phyloP scores from a whole-genome alignment of 2,888 invertebrate genomes.

The Drosophila demipolita region DNA sequence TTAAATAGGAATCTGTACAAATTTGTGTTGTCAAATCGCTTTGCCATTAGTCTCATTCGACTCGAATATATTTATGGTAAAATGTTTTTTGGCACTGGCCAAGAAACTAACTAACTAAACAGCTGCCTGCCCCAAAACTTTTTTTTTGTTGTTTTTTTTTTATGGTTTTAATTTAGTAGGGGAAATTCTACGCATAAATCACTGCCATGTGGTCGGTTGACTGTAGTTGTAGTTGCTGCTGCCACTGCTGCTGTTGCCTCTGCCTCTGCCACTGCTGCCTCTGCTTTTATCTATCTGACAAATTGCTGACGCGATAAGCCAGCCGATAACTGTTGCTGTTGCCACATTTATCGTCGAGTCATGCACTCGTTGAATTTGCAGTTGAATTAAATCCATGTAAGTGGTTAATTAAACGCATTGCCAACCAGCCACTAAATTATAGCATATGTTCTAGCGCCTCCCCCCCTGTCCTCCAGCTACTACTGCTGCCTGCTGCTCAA shows the following conservation, averaged over 20 bases:
- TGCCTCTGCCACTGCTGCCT: neutral
- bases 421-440: conserved; percentile 61
- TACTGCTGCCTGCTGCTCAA: neutral
- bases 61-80: conserved; percentile 47
- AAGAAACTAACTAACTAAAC: conserved; percentile 36
- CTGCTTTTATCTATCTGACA: conserved; percentile 49
- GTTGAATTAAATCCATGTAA: conserved; percentile 80
- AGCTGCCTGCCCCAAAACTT: conserved; percentile 12
- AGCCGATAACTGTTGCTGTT: conserved; percentile 54
- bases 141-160: neutral
- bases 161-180: conserved; percentile 8
- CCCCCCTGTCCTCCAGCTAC: neutral
- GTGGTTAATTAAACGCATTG: conserved; percentile 75
- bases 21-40: neutral
- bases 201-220: conserved; percentile 59
- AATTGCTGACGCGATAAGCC: conserved; percentile 64
- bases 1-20: neutral
- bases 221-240: conserved; percentile 2
- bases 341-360: conserved; percentile 54
- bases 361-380: conserved; percentile 54
- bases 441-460: conserved; percentile 73
- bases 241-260: conserved; percentile 14
- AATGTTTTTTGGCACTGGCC: conserved; percentile 49
- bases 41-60: conserved; percentile 14
- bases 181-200: conserved; percentile 64